These are phyloP conservation scores for Ascaphus truei DNA, from an alignment of 2,113 vertebrate genomes.

Conservation along the genomic window DNA sequence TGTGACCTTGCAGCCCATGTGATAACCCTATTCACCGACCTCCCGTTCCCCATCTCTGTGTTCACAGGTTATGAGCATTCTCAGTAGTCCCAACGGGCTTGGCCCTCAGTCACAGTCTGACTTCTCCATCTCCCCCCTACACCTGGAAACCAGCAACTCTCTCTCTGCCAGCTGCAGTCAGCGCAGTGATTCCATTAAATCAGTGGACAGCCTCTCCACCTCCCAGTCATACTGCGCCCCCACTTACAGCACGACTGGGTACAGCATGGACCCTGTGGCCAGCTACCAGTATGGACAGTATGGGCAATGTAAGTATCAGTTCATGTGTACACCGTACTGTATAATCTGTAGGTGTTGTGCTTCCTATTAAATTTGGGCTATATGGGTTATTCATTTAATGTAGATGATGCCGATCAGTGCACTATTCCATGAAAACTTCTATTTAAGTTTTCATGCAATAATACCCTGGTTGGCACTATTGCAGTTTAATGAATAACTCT, in stretches of 20 bases:
- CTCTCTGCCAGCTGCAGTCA: slow-evolving; percentile 98
- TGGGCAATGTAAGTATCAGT: slow-evolving; percentile 83
- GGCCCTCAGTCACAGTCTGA: slow-evolving; percentile 90
- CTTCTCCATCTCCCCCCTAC: slow-evolving; percentile 97
- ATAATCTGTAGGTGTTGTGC: too few relatives aligned
- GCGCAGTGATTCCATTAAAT: slow-evolving; percentile 92
- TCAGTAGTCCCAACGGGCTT: slow-evolving; percentile 88
- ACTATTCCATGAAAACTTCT: too few relatives aligned
- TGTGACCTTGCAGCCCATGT: rapidly evolving
- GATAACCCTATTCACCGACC: rapidly evolving
- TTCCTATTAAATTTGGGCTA: too few relatives aligned
- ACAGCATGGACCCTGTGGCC: slow-evolving; percentile 96
- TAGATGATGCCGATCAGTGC: too few relatives aligned
- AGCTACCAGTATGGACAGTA: slow-evolving; percentile 98
- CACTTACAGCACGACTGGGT: slow-evolving; percentile 95
- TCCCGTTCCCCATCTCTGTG: not conserved
- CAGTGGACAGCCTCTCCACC: slow-evolving; percentile 89
- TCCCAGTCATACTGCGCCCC: slow-evolving; percentile 98
- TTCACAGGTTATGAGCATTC: slow-evolving; percentile 93
- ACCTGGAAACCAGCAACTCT: slow-evolving; percentile 87
- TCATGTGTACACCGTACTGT: too few relatives aligned
- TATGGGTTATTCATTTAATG: too few relatives aligned
- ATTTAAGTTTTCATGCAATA: too few relatives aligned
- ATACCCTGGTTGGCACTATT: too few relatives aligned
- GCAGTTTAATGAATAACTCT: too few relatives aligned